Base-by-base conservation (phyloP, 1,140 invertebrate species). In the Telenomus remus region DNA sequence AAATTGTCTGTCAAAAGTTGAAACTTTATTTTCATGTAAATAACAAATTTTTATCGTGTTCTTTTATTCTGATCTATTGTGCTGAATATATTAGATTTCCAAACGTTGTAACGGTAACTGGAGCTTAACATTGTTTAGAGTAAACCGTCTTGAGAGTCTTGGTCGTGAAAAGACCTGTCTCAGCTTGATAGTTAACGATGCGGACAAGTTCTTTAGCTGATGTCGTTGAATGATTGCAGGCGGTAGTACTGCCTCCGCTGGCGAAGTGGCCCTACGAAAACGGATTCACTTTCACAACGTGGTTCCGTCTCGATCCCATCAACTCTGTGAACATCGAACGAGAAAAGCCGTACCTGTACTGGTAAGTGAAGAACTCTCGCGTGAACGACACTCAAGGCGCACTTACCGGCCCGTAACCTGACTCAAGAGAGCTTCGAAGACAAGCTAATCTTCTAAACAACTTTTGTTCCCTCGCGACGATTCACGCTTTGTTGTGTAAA, bases 281-380 rank as follows among this genome's bases (percentile, higher is more conserved):
- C 89, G 98, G 98, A 46, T 99, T 98, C 91, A 99, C 98, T 48
- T 99, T 99, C 87, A 97, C 96, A 78, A 99, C 97, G 72, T 99
- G 98, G 98, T 97, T 99, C 88, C 91, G 98, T 64, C 91, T 99
- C 80, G 98, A 99, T 90, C 98, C 98, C 79, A 96, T 98, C 84
- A 98, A 98, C 89, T 98, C 97, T 16, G 96, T 98, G 84, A 98
- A 98, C 90, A 98, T 99, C 81, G 98, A 99, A 89, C 91, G 96
- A 79, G 97, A 99, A 89, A 98, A 98, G 88, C 98, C 98, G 12
- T 99, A 98, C 89, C 91, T 99, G 50, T 99, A 98, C 88, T 97
- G 95, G 96, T 97, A 88, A 93, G 91, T 91, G 16, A 39, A 65
- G 44, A 60, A 65, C 61, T 46, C 61, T 65, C 13, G 10, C 37